phyloP scores from a whole-genome alignment of 2,888 invertebrate genomes.

The Drosophila ustulata region DNA sequence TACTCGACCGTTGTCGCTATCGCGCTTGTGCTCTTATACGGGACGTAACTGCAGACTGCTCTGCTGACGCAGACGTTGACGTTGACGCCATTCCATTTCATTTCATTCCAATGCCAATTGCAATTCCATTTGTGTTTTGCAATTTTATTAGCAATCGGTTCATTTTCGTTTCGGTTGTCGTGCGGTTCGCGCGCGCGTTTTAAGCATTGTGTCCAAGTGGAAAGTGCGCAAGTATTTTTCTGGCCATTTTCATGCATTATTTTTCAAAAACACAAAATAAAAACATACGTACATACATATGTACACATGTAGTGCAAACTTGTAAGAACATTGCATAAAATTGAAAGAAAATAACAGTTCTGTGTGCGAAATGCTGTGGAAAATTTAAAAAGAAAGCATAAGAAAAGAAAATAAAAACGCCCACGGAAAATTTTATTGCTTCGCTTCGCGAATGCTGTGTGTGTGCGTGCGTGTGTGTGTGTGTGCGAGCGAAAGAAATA shows the following conservation, averaged over 20 bases:
- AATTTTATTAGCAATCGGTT: conserved; percentile 28
- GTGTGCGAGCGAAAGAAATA: conserved; percentile 23
- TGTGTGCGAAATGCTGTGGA: conserved; percentile 1
- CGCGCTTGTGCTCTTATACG: neutral
- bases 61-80: conserved; percentile 17
- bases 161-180: conserved; percentile 61
- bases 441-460: conserved; percentile 15
- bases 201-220: conserved; percentile 23
- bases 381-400: conserved; percentile 32
- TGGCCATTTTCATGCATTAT: conserved; percentile 41
- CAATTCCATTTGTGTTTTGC: conserved; percentile 6
- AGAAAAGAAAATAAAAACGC: conserved; percentile 54
- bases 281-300: conserved; percentile 7
- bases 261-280: conserved; percentile 19
- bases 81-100: conserved; percentile 31
- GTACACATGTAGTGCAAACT: conserved; percentile 36
- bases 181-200: conserved; percentile 48
- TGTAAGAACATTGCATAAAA: conserved; percentile 14
- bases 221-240: conserved; percentile 41
- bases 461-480: conserved; percentile 23
- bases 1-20: neutral
- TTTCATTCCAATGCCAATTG: conserved; percentile 13
- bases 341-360: conserved; percentile 4
- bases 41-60: conserved; percentile 11
- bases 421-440: conserved; percentile 57